Conservation (phyloP, 2,888 invertebrate genomes). For the Ectobius pallidus region DNA sequence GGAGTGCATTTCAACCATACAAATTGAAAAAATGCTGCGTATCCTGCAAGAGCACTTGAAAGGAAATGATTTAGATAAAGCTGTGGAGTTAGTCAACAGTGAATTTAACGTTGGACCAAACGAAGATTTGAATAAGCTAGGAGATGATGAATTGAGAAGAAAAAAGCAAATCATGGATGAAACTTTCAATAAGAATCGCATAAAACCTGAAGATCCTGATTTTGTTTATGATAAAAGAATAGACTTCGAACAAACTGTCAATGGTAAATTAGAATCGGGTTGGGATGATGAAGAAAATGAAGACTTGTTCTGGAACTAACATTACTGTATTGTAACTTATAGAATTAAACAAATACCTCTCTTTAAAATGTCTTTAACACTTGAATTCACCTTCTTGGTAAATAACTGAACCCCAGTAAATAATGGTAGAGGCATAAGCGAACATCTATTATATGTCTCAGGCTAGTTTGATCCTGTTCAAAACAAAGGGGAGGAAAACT, state of each 20-base stretch:
- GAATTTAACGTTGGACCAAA: slow-evolving; percentile 55
- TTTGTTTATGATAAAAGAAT: slow-evolving; percentile 58
- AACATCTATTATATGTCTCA: too few species aligned
- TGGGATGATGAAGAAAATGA: slow-evolving; percentile 52
- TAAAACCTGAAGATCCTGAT: slow-evolving; percentile 55
- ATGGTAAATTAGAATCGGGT: slow-evolving; percentile 51
- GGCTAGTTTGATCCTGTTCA: too few species aligned
- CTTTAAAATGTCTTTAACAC: too few species aligned
- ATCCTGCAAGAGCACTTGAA: slow-evolving; percentile 56
- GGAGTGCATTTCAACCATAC: slow-evolving; percentile 51
- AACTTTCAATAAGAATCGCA: slow-evolving; percentile 54
- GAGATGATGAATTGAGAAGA: slow-evolving; percentile 52
- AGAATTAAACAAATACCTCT: too few species aligned
- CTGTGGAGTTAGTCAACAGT: slow-evolving; percentile 49
- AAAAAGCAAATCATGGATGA: slow-evolving; percentile 59
- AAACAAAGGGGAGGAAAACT: too few species aligned
- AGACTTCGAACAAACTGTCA: slow-evolving; percentile 49
- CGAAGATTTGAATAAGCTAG: slow-evolving; percentile 57
- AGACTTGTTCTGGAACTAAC: slow-evolving; percentile 42
- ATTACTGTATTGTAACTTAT: too few species aligned
- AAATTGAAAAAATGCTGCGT: slow-evolving; percentile 55
- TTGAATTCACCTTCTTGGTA: too few species aligned
- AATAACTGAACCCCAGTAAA: too few species aligned
- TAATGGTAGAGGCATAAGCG: too few species aligned
- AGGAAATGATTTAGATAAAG: slow-evolving; percentile 53